These are phyloP conservation scores for Bedellia somnulentella DNA, from an alignment of 2,888 invertebrate species.

Conservation along the genomic window DNA sequence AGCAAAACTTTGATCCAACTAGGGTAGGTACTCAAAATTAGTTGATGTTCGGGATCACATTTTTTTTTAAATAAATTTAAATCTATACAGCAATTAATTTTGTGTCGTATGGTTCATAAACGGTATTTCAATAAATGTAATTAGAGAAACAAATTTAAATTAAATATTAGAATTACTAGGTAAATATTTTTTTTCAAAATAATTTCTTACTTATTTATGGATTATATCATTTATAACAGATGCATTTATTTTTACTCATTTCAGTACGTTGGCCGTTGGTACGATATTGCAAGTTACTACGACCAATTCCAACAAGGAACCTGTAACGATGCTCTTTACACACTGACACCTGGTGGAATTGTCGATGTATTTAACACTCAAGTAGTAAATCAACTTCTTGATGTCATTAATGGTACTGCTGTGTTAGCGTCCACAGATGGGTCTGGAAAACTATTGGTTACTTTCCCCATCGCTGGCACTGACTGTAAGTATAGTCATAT, in stretches of 20 bases:
- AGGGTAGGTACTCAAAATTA: conserved; percentile 12
- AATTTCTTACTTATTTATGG: no score
- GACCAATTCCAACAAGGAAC: conserved; percentile 55
- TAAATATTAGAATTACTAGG: no score
- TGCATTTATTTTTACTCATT: conserved; percentile 9
- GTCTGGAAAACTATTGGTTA: conserved; percentile 43
- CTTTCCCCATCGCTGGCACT: conserved; percentile 36
- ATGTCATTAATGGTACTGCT: conserved; percentile 41
- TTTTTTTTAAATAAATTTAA: no score
- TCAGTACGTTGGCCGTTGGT: conserved; percentile 61
- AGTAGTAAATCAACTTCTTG: conserved; percentile 26
- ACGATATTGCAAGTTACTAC: conserved; percentile 39
- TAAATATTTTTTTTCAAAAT: no score
- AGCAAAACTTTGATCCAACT: conserved; percentile 11
- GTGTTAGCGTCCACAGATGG: conserved; percentile 24
- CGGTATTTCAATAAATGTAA: no score
- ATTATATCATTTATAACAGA: no score
- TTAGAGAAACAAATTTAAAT: no score
- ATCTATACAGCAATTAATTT: no score
- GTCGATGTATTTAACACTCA: conserved; percentile 8
- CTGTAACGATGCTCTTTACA: conserved; percentile 55
- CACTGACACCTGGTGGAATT: conserved; percentile 15
- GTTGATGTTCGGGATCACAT: conserved; percentile 11
- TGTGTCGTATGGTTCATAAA: no score
- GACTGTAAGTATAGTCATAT: conserved; percentile 13